Evolutionary conservation across 2,113 vertebrate genomes (phyloP), one percentile per base, ranked within the genome.

Genomic region (Phoxinus phoxinus): DNA sequence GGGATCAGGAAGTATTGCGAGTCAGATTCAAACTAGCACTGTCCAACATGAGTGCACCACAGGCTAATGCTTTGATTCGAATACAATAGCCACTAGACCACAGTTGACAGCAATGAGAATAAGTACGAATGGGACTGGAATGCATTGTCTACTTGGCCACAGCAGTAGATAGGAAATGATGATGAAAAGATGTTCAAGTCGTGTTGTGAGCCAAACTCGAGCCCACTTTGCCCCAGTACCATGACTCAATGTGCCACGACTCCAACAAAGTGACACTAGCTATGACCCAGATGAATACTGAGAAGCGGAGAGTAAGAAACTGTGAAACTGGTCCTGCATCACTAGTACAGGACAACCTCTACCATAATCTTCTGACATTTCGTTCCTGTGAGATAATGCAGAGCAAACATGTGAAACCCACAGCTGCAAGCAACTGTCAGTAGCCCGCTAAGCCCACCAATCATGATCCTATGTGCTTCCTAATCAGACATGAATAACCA

Each of bases 381-480:
- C 11, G 1, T 58, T 53, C 23, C 59, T 44, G 25, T 76, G 51
- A 71, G 58, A 53, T 69, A 53, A 61, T 71, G n/a, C n/a, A 44
- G 27, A 48, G 30, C 25, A 44, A 79, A 65, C 30, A 58, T 21
- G n/a, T 48, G 21, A 30, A 83, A 71, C 2, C 27, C 53, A 48
- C 84, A 88, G 78, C 87, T 83, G 81, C 73, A 6, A 17, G 25
- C 61, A 74, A 78, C 81, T 78, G 81, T 75, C 83, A 75, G 32
- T 80, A 37, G 46, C n/a, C 6, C 48, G 6, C 74, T 51, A 69
- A 9, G 61, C 35, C 59, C 80, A 51, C 21, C 15, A 44, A 58
- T 41, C 10, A 75, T 61, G 51, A 11, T 73, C 10, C 69, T n/a
- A 53, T 58, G 32, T 21, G 25, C 86, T 71, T 5, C 59, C 41